phyloP scores from a whole-genome alignment of 1,140 invertebrate genomes.

The Pseudomyrmex sp. region DNA sequence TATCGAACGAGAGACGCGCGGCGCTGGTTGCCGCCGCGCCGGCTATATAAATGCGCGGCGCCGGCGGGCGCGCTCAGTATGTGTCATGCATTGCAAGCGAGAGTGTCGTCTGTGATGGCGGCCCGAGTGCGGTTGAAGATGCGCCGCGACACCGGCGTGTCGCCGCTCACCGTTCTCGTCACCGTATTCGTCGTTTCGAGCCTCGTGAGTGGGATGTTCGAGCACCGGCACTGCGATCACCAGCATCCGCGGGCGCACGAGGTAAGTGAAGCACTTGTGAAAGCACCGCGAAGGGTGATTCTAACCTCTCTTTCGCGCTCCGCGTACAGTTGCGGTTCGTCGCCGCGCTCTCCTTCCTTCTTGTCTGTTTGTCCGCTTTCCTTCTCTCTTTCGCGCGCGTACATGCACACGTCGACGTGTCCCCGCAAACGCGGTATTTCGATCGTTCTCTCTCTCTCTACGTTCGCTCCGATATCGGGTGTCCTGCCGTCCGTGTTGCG shows the following conservation, averaged over 20 bases:
- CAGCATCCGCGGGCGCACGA: slow-evolving; percentile 85
- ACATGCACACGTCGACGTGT: background rate
- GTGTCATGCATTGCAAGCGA: slow-evolving; percentile 79
- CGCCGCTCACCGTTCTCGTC: slow-evolving; percentile 78
- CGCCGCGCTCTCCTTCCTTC: slow-evolving; percentile 13
- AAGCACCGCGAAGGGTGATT: slow-evolving; percentile 15
- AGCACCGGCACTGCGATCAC: slow-evolving; percentile 85
- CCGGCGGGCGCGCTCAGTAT: slow-evolving; percentile 78
- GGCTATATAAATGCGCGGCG: slow-evolving; percentile 78
- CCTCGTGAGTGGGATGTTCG: slow-evolving; percentile 82
- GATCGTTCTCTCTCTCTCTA: background rate
- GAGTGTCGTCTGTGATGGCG: slow-evolving; percentile 80
- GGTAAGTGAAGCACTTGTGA: slow-evolving; percentile 78
- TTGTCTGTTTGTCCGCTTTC: slow-evolving; percentile 19
- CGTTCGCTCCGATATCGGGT: no score
- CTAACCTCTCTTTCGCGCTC: slow-evolving; percentile 49
- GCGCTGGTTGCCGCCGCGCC: slow-evolving; percentile 70
- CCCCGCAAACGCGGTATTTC: background rate
- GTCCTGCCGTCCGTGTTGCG: background rate
- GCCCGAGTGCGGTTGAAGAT: slow-evolving; percentile 83
- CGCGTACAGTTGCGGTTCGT: background rate
- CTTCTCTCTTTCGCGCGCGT: background rate
- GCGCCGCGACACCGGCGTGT: slow-evolving; percentile 79
- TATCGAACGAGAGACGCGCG: slow-evolving; percentile 68
- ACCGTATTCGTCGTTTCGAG: slow-evolving; percentile 77